Conservation (phyloP, 1,140 invertebrate species). For the Neoseiulus cucumeris region DNA sequence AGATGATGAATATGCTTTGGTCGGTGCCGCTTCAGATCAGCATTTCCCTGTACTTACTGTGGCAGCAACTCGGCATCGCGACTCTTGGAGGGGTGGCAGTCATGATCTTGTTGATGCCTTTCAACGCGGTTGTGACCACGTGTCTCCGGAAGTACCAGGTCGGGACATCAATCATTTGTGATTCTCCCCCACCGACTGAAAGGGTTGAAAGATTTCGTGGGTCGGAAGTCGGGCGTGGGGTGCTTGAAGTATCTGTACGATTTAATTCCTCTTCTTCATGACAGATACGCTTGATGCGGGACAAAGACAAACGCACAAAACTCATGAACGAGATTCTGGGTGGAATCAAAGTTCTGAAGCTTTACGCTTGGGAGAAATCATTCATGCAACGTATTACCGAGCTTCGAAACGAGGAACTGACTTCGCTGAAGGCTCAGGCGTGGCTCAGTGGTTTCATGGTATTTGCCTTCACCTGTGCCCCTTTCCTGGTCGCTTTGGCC, state of each 20-base stretch:
- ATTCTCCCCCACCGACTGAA: too few species aligned
- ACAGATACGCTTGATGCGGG: slow-evolving; percentile 24
- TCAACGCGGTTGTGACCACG: slow-evolving; percentile 30
- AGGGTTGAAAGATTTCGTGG: too few species aligned
- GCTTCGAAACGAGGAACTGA: slow-evolving; percentile 28
- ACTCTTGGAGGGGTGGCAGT: slow-evolving; percentile 29
- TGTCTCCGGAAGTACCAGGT: slow-evolving; percentile 27
- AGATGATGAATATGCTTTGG: slow-evolving; percentile 90
- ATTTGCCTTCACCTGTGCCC: slow-evolving; percentile 86
- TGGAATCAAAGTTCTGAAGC: slow-evolving; percentile 60
- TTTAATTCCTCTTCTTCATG: too few species aligned
- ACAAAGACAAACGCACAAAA: slow-evolving; percentile 51
- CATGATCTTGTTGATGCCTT: slow-evolving; percentile 30
- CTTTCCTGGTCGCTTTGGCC: slow-evolving; percentile 46
- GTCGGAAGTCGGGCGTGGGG: too few species aligned
- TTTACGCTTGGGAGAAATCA: slow-evolving; percentile 31
- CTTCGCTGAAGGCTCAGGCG: slow-evolving; percentile 29
- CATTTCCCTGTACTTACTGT: slow-evolving; percentile 69
- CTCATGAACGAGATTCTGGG: slow-evolving; percentile 84
- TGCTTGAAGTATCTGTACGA: too few species aligned
- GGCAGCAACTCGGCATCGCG: slow-evolving; percentile 41
- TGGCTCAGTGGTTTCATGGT: slow-evolving; percentile 44
- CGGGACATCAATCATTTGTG: too few species aligned
- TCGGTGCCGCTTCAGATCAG: slow-evolving; percentile 79
- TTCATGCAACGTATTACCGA: slow-evolving; percentile 30